These are phyloP conservation scores for Drosophila nigricruria DNA, from an alignment of 2,888 invertebrate species.

Conservation along the genomic window DNA sequence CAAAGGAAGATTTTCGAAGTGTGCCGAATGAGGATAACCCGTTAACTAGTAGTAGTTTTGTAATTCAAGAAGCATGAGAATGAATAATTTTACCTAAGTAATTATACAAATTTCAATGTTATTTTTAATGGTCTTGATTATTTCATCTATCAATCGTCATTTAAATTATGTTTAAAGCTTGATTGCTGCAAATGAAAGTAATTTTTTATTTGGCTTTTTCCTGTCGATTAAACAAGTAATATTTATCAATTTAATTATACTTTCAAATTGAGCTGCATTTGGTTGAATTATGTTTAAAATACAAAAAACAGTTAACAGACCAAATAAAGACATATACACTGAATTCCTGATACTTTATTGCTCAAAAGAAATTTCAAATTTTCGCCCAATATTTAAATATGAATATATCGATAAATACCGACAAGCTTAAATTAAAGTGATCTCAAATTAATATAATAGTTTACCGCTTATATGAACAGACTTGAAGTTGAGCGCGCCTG, in stretches of 20 bases:
- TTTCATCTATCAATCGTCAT: not conserved
- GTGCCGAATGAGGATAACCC: slow-evolving; percentile 41
- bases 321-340: not conserved
- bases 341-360: not conserved
- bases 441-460: not conserved
- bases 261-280: not conserved
- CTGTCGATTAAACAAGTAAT: not conserved
- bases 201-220: too few species aligned
- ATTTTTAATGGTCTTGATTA: not conserved
- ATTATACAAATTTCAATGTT: slow-evolving; percentile 17
- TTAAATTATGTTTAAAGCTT: not conserved
- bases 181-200: not conserved
- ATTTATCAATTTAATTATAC: not conserved
- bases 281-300: not conserved
- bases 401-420: too few species aligned
- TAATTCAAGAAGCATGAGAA: slow-evolving; percentile 32
- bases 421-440: too few species aligned
- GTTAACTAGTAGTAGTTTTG: slow-evolving; percentile 24
- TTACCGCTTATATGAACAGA: too few species aligned
- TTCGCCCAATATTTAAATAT: too few species aligned
- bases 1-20: slow-evolving; percentile 57
- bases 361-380: not conserved
- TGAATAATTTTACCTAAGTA: not conserved
- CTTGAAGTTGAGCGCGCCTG: not conserved
- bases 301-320: not conserved